These are phyloP conservation scores for Margarornis squamiger DNA, from an alignment of 2,797 vertebrate species.

Conservation along the genomic window DNA sequence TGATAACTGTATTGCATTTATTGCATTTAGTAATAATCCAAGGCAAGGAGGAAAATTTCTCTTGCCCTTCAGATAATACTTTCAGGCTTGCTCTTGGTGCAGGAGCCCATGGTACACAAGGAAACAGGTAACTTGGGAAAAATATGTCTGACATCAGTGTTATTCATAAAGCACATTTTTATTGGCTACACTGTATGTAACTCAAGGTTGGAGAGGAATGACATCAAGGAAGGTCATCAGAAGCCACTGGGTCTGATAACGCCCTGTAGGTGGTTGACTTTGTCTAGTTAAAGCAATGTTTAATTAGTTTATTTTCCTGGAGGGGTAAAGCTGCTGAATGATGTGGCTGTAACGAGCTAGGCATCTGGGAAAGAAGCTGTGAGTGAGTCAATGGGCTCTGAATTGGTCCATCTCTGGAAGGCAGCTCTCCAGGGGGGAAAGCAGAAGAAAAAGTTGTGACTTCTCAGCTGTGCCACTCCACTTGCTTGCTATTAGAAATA, in stretches of 20 bases:
- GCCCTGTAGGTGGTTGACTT: neutral
- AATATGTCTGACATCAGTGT: neutral
- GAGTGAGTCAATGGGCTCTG: fast-evolving
- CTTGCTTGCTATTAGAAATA: neutral
- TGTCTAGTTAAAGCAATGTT: neutral
- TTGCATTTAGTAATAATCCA: neutral
- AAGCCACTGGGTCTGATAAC: neutral
- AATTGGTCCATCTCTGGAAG: neutral
- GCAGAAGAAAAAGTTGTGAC: neutral
- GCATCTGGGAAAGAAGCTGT: neutral
- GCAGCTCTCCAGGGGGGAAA: neutral
- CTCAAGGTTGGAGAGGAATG: neutral
- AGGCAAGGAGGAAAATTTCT: neutral
- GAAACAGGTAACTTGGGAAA: neutral
- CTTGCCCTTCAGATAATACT: neutral
- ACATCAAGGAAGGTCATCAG: neutral
- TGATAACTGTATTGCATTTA: neutral
- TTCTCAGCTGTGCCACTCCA: fast-evolving
- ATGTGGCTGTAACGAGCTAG: neutral
- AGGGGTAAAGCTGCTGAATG: neutral
- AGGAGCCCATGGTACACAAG: neutral
- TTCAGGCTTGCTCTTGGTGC: neutral
- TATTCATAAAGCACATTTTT: neutral
- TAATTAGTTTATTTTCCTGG: neutral
- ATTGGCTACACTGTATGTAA: neutral